These are phyloP conservation scores for Cetoscarus ocellatus DNA, from an alignment of 2,797 vertebrate species.

Conservation along the genomic window DNA sequence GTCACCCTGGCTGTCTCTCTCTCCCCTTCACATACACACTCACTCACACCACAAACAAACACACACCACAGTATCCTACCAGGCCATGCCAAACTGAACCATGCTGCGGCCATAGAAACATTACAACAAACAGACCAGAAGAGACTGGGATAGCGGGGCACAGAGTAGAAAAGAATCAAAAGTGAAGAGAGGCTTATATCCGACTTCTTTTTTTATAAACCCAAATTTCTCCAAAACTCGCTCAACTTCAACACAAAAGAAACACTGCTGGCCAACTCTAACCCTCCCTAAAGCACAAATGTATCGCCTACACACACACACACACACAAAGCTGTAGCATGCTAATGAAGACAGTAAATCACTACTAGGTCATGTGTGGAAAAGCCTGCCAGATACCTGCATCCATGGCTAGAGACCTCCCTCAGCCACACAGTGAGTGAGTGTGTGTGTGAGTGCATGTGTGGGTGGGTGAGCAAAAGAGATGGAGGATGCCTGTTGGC, in stretches of 20 bases:
- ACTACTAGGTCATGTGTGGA: slow-evolving; percentile 84
- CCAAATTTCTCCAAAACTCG: slow-evolving; percentile 44
- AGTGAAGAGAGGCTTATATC: slow-evolving; percentile 31
- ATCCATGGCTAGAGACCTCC: slow-evolving; percentile 79
- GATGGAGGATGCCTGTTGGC: slow-evolving; percentile 72
- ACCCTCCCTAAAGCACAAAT: slow-evolving; percentile 67
- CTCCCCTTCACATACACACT: slow-evolving; percentile 36
- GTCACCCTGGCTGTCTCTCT: slow-evolving; percentile 68
- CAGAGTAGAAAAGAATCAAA: slow-evolving; percentile 35
- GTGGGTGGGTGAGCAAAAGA: slow-evolving; percentile 61
- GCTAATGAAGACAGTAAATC: slow-evolving; percentile 85
- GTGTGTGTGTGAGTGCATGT: slow-evolving; percentile 37
- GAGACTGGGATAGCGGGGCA: slow-evolving; percentile 37
- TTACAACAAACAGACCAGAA: slow-evolving; percentile 51
- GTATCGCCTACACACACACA: slow-evolving; percentile 62
- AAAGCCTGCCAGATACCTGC: slow-evolving; percentile 84
- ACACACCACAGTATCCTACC: slow-evolving; percentile 51
- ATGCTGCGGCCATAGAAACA: slow-evolving; percentile 64
- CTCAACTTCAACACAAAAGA: slow-evolving; percentile 65
- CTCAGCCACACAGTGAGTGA: slow-evolving; percentile 62
- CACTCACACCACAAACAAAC: slow-evolving; percentile 57
- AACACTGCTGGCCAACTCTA: slow-evolving; percentile 54
- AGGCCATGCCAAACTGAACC: slow-evolving; percentile 63
- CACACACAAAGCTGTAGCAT: slow-evolving; percentile 57
- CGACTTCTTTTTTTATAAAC: slow-evolving; percentile 45